A percentile compares a stretch with the other conserved stretches of the same genome.
These are phyloP conservation scores for Ptilonorhynchus violaceus DNA, from an alignment of 2,113 vertebrate genomes.

Conservation along the genomic window DNA sequence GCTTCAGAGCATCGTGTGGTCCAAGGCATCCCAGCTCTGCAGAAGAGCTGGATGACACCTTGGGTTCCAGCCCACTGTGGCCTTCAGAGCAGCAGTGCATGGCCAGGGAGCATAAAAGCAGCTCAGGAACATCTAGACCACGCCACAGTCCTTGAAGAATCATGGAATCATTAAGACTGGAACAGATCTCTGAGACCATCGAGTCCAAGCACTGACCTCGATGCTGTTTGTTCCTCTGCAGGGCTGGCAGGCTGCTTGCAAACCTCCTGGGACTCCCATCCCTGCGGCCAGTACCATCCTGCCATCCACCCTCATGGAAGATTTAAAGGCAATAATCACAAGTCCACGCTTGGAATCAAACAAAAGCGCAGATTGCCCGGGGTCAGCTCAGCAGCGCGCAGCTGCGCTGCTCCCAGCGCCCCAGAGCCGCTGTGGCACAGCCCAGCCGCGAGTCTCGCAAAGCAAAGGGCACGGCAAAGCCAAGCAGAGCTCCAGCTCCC, in stretches of 20 bases:
- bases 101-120: background rate
- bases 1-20: fast-evolving
- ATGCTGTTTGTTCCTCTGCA: background rate
- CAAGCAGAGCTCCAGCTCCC: background rate
- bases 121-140: background rate
- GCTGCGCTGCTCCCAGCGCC: background rate
- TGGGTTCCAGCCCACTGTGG: background rate
- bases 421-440: background rate
- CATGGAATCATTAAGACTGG: background rate
- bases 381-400: background rate
- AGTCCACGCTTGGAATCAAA: background rate
- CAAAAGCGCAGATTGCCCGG: background rate
- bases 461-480: background rate
- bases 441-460: background rate
- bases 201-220: fast-evolving
- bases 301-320: background rate
- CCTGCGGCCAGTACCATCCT: background rate
- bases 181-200: background rate
- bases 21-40: background rate
- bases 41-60: background rate
- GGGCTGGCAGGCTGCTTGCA: background rate
- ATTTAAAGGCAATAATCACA: background rate
- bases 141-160: background rate
- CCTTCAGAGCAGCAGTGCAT: background rate
- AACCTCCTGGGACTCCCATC: background rate